A percentile compares a stretch with the other conserved stretches of the same genome.
phyloP scores from a whole-genome alignment of 2,888 invertebrate species.

The Timema podura region DNA sequence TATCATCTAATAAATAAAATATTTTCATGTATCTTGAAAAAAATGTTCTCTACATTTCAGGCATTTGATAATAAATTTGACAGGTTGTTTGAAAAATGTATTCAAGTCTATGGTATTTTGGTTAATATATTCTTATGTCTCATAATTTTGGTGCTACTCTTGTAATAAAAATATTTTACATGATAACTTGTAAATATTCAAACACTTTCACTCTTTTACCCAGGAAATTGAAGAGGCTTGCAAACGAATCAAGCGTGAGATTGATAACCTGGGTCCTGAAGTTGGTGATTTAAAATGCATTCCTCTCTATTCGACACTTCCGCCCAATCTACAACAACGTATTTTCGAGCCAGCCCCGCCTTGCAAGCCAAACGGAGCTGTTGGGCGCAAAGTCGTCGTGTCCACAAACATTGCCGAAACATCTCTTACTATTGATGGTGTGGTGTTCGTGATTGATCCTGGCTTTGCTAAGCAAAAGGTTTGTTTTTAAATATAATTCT shows the following conservation, averaged over 20 bases:
- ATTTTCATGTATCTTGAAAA: too few species aligned
- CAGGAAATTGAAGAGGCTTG: slow-evolving; percentile 98
- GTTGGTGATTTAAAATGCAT: slow-evolving; percentile 98
- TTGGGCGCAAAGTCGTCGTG: slow-evolving; percentile 91
- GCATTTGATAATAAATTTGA: too few species aligned
- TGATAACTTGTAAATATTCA: too few species aligned
- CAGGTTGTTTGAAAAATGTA: too few species aligned
- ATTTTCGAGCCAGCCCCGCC: slow-evolving; percentile 98
- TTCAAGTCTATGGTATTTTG: too few species aligned
- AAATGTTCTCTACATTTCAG: too few species aligned
- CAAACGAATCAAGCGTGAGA: slow-evolving; percentile 92
- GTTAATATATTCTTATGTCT: too few species aligned
- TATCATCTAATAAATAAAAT: too few species aligned
- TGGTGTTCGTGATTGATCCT: slow-evolving; percentile 99
- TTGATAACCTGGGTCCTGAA: slow-evolving; percentile 93
- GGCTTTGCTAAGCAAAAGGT: slow-evolving; percentile 99
- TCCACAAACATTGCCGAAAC: slow-evolving; percentile 99
- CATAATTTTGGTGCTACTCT: too few species aligned
- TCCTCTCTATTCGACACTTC: slow-evolving; percentile 96
- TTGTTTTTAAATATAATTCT: slow-evolving; percentile 16
- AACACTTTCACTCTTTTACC: slow-evolving; percentile 19
- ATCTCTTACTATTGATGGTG: slow-evolving; percentile 97
- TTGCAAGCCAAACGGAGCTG: slow-evolving; percentile 79
- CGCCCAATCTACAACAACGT: slow-evolving; percentile 93
- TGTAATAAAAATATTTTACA: too few species aligned